Percentiles rank a stretch among this genome's conserved stretches.
Evolutionary conservation across 2,888 invertebrate genomes (phyloP).

Genomic region (Dasysyrphus albostriatus): DNA sequence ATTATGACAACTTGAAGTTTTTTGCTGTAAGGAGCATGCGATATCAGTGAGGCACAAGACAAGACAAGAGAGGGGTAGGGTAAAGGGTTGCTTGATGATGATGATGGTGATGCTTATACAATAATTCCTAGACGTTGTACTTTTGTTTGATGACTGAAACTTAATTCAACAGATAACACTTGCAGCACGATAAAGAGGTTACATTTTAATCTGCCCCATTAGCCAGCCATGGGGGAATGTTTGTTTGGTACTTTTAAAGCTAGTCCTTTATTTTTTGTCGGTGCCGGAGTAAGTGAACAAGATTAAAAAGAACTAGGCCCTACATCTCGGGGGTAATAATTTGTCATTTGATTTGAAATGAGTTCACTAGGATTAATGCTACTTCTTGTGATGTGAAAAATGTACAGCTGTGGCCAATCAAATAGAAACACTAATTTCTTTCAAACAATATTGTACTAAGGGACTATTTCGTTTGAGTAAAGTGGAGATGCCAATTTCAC

Average conservation of each 20-base stretch:
- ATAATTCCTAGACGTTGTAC: slow-evolving; percentile 34
- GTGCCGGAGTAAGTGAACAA: not conserved
- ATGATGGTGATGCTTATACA: slow-evolving; percentile 18
- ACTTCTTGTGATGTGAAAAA: too few relatives aligned
- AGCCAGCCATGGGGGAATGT: slow-evolving; percentile 19
- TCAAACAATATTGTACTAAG: too few relatives aligned
- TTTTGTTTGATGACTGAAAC: slow-evolving; percentile 58
- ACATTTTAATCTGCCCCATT: slow-evolving; percentile 66
- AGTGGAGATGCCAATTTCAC: too few relatives aligned
- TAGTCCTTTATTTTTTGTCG: not conserved
- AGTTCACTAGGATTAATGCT: too few relatives aligned
- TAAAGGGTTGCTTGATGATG: not conserved
- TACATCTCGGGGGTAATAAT: not conserved
- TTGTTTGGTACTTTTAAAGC: slow-evolving; percentile 1
- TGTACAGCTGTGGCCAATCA: too few relatives aligned
- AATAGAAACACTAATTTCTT: too few relatives aligned
- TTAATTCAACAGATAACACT: slow-evolving; percentile 66
- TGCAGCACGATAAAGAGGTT: slow-evolving; percentile 63
- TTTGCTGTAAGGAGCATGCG: slow-evolving; percentile 24
- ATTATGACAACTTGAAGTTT: slow-evolving; percentile 28
- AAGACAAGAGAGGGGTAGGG: not conserved
- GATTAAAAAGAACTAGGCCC: not conserved
- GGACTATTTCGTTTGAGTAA: too few relatives aligned
- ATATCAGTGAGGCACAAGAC: not conserved
- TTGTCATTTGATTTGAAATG: too few relatives aligned